These are phyloP conservation scores for Pitangus sulphuratus DNA, from an alignment of 2,797 vertebrate genomes.

Conservation along the genomic window DNA sequence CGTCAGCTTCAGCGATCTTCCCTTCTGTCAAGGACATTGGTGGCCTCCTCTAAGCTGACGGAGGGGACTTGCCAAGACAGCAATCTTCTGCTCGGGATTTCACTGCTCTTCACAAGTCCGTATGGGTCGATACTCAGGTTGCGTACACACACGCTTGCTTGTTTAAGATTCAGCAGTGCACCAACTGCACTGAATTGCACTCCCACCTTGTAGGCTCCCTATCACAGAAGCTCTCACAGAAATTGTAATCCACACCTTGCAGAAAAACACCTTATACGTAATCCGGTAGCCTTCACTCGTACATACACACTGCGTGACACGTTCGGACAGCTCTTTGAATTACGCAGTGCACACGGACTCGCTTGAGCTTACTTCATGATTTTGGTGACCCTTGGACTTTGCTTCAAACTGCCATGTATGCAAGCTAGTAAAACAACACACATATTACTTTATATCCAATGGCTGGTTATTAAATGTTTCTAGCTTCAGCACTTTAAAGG, in stretches of 20 bases:
- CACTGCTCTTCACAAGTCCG: background rate
- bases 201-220: background rate
- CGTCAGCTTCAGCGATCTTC: background rate
- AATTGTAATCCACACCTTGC: background rate
- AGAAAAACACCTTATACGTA: background rate
- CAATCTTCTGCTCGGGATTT: background rate
- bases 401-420: conserved; percentile 54
- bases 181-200: background rate
- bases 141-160: background rate
- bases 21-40: background rate
- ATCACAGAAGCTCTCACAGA: background rate
- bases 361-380: conserved; percentile 3
- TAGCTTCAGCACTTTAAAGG: conserved; percentile 48
- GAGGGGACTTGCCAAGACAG: background rate
- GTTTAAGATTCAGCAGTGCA: background rate
- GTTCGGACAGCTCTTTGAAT: background rate
- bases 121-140: background rate
- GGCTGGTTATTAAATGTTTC: conserved; percentile 31
- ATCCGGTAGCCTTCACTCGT: background rate
- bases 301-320: background rate
- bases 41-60: background rate
- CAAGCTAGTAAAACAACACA: conserved; percentile 40
- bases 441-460: conserved; percentile 42
- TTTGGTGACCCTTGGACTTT: conserved; percentile 66
- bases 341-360: background rate